Evolutionary conservation across 1,140 invertebrate species (phyloP).

Genomic region (Pogonomyrmex barbatus): DNA sequence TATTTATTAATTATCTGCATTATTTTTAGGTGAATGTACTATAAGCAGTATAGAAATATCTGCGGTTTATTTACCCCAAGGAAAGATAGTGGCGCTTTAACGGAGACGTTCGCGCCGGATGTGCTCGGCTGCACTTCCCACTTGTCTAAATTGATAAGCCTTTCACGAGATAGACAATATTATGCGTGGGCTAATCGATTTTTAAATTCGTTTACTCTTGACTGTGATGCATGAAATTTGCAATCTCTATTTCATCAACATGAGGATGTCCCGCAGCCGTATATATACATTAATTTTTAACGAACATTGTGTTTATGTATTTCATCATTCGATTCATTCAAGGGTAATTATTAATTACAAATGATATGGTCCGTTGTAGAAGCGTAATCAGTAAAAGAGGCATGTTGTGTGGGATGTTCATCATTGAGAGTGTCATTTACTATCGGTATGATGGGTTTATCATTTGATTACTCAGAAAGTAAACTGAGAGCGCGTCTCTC

Average conservation of each 20-base stretch:
- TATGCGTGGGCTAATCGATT: slow-evolving; percentile 59
- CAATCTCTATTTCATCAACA: not conserved
- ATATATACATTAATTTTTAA: not conserved
- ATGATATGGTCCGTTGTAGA: slow-evolving; percentile 8
- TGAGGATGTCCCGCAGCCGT: not conserved
- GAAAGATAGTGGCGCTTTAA: slow-evolving; percentile 58
- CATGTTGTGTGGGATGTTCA: slow-evolving; percentile 39
- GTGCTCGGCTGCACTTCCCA: slow-evolving; percentile 71
- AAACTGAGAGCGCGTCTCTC: slow-evolving; percentile 57
- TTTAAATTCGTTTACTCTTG: slow-evolving; percentile 35
- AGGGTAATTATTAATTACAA: slow-evolving; percentile 36
- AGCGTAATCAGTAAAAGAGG: slow-evolving; percentile 27
- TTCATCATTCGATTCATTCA: slow-evolving; percentile 44
- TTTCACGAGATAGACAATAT: slow-evolving; percentile 64
- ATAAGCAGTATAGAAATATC: slow-evolving; percentile 52
- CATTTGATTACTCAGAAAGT: slow-evolving; percentile 64
- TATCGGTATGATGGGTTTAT: slow-evolving; percentile 58
- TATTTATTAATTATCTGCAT: slow-evolving; percentile 5
- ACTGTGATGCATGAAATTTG: not conserved
- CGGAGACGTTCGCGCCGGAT: slow-evolving; percentile 70
- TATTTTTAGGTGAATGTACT: slow-evolving; percentile 20
- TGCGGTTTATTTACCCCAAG: slow-evolving; percentile 70
- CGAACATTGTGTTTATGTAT: not conserved
- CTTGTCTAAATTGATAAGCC: slow-evolving; percentile 74
- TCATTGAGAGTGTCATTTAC: slow-evolving; percentile 57